These are phyloP conservation scores for Hephaestus fuliginosus DNA, from an alignment of 2,797 vertebrate species.

Conservation along the genomic window DNA sequence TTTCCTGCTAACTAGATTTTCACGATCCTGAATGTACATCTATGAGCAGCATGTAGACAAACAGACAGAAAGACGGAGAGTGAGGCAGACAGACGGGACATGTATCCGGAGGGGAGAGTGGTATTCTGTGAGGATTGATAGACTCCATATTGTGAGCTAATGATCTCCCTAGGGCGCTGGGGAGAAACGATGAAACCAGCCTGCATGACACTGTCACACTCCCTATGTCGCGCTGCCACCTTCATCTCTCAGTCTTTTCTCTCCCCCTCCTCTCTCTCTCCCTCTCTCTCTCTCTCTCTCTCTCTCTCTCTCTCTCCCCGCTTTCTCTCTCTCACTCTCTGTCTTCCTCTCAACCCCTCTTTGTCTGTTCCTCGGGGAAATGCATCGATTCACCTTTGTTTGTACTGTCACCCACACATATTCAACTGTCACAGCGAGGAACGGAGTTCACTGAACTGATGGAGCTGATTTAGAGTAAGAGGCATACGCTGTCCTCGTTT, in stretches of 20 bases:
- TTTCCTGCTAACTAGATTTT: constrained; percentile 62
- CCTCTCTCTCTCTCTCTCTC: constrained; percentile 39
- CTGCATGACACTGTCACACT: constrained; percentile 81
- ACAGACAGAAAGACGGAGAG: constrained; percentile 56
- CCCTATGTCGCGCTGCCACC: constrained; percentile 77
- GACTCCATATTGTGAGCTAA: constrained; percentile 86
- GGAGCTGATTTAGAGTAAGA: constrained; percentile 69
- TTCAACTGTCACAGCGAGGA: constrained; percentile 74
- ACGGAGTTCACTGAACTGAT: constrained; percentile 62
- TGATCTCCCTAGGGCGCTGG: constrained; percentile 82
- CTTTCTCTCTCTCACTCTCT: constrained; percentile 45
- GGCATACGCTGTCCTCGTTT: constrained; percentile 62
- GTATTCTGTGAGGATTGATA: constrained; percentile 84
- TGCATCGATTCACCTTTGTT: constrained; percentile 83
- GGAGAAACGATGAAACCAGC: constrained; percentile 81
- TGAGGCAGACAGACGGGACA: constrained; percentile 73
- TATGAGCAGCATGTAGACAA: constrained; percentile 55
- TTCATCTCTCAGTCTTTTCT: constrained; percentile 75
- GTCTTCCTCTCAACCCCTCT: constrained; percentile 71
- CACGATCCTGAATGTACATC: constrained; percentile 56
- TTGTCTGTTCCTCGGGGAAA: constrained; percentile 71
- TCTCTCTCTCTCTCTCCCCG: constrained; percentile 63
- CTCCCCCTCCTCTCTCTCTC: constrained; percentile 12
- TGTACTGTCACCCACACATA: constrained; percentile 81
- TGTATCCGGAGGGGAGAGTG: constrained; percentile 76